Evolutionary conservation across 2,888 invertebrate genomes (phyloP).

Genomic region (Acrocyrtus sp.): DNA sequence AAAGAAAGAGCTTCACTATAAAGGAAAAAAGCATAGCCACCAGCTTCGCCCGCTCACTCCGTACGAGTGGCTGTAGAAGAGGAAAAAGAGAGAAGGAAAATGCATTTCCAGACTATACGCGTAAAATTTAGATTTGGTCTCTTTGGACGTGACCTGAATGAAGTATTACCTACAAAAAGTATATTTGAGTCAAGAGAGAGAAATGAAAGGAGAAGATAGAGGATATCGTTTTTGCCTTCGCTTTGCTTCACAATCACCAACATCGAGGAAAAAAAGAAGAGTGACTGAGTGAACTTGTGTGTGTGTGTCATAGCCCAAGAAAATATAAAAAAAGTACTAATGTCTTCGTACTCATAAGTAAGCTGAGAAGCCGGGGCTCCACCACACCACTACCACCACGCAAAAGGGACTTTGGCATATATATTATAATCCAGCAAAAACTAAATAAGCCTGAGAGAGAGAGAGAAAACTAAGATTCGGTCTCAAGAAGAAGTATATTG

Average conservation of each 20-base stretch:
- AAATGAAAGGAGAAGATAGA: slow-evolving; percentile 23
- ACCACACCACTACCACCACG: slow-evolving; percentile 12
- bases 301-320: slow-evolving; percentile 29
- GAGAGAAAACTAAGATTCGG: slow-evolving; percentile 39
- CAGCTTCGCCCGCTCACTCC: background rate
- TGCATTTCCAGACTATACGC: slow-evolving; percentile 63
- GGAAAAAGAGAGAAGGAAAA: slow-evolving; percentile 55
- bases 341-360: too few species aligned
- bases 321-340: slow-evolving; percentile 12
- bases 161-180: slow-evolving; percentile 45
- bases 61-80: slow-evolving; percentile 17
- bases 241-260: slow-evolving; percentile 17
- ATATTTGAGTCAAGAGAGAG: slow-evolving; percentile 43
- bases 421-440: slow-evolving; percentile 53
- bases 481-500: slow-evolving; percentile 25
- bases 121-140: slow-evolving; percentile 63
- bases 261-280: slow-evolving; percentile 16
- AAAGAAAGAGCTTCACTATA: background rate
- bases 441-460: slow-evolving; percentile 43
- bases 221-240: slow-evolving; percentile 30
- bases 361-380: too few species aligned
- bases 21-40: background rate
- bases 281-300: slow-evolving; percentile 48
- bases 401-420: slow-evolving; percentile 53
- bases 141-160: slow-evolving; percentile 62